Conservation (phyloP, 2,888 invertebrate species). For the Tromatobia lineatoria region DNA sequence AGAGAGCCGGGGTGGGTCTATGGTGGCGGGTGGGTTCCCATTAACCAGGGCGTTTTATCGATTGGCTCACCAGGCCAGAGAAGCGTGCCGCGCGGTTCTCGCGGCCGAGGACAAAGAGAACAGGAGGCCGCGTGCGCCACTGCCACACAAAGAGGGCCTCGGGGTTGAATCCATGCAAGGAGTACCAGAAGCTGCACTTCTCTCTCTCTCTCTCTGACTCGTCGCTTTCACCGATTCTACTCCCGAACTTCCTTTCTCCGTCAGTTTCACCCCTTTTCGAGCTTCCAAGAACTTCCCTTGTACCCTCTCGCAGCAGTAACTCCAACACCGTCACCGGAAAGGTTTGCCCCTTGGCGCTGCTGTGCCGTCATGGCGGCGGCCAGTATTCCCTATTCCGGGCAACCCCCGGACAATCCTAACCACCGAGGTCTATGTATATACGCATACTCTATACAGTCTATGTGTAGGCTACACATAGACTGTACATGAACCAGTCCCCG, state of each 20-base stretch:
- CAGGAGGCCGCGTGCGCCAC: slow-evolving; percentile 78
- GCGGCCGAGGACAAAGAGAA: slow-evolving; percentile 76
- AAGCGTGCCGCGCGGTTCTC: slow-evolving; percentile 75
- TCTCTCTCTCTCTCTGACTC: slow-evolving; percentile 49
- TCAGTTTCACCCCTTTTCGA: slow-evolving; percentile 55
- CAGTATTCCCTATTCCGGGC: slow-evolving; percentile 32
- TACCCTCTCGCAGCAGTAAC: slow-evolving; percentile 23
- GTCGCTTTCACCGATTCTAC: slow-evolving; percentile 28
- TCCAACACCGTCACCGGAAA: slow-evolving; percentile 28
- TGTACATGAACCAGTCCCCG: background rate
- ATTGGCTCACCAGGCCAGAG: slow-evolving; percentile 74
- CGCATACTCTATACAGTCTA: background rate
- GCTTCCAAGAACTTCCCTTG: slow-evolving; percentile 43
- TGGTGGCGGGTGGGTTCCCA: slow-evolving; percentile 72
- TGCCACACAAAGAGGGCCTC: slow-evolving; percentile 78
- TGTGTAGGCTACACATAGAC: background rate
- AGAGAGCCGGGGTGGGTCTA: slow-evolving; percentile 58
- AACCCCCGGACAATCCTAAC: slow-evolving; percentile 31
- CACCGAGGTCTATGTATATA: background rate
- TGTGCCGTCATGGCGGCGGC: slow-evolving; percentile 47
- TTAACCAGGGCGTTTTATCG: slow-evolving; percentile 78
- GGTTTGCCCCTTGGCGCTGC: slow-evolving; percentile 22
- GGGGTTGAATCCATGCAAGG: slow-evolving; percentile 56
- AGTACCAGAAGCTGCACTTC: slow-evolving; percentile 6
- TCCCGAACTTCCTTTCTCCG: slow-evolving; percentile 44